These are phyloP conservation scores for Melanostoma mellinum DNA, from an alignment of 2,888 invertebrate genomes.

Conservation along the genomic window DNA sequence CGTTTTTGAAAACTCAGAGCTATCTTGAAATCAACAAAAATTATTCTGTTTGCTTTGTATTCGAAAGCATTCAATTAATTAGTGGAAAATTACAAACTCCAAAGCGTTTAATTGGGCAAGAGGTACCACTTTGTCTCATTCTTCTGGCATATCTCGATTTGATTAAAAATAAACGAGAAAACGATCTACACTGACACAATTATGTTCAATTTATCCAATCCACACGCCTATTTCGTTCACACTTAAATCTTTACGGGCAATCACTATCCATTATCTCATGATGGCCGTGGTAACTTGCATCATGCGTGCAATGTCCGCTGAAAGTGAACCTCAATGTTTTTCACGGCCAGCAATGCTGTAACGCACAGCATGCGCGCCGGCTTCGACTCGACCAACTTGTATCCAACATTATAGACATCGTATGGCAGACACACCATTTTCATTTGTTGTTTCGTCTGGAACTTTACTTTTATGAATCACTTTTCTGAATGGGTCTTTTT, in stretches of 20 bases:
- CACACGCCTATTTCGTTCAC: neutral
- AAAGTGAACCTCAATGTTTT: conserved; percentile 37
- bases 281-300: conserved; percentile 18
- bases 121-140: too few species aligned
- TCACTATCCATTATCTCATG: neutral
- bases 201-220: neutral
- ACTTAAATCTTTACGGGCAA: too few species aligned
- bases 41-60: too few species aligned
- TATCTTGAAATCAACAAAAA: too few species aligned
- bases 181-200: neutral
- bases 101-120: too few species aligned
- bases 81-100: too few species aligned
- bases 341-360: conserved; percentile 53
- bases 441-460: conserved; percentile 22
- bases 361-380: conserved; percentile 36
- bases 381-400: neutral
- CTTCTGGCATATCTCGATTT: neutral
- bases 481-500: conserved; percentile 2
- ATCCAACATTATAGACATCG: neutral
- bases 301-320: conserved; percentile 52
- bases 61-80: too few species aligned
- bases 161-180: neutral
- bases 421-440: conserved; percentile 6
- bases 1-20: too few species aligned
- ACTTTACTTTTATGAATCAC: conserved; percentile 54